phyloP scores from a whole-genome alignment of 2,888 invertebrate species.

The Hydrotaea diabolus region DNA sequence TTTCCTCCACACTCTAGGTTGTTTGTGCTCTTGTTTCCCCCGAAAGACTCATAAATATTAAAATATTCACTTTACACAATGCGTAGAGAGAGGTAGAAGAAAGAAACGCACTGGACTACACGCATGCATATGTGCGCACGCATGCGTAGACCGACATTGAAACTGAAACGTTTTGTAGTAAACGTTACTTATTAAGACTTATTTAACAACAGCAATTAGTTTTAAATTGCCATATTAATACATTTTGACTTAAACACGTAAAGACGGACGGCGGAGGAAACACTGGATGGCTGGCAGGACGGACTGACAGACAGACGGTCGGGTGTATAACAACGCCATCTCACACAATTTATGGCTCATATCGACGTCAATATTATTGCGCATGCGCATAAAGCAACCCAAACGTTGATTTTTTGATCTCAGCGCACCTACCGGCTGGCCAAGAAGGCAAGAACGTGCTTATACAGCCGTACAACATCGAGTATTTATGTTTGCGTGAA shows the following conservation, averaged over 20 bases:
- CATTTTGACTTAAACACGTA: slow-evolving; percentile 62
- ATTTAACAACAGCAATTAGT: slow-evolving; percentile 68
- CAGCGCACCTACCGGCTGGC: slow-evolving; percentile 6
- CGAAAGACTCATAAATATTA: slow-evolving; percentile 13
- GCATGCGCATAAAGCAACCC: slow-evolving; percentile 61
- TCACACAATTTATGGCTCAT: slow-evolving; percentile 64
- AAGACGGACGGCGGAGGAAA: slow-evolving; percentile 18
- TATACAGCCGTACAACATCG: background rate
- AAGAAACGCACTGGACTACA: background rate
- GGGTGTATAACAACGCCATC: slow-evolving; percentile 33
- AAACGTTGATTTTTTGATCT: slow-evolving; percentile 24
- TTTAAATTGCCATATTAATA: slow-evolving; percentile 67
- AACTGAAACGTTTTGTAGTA: slow-evolving; percentile 37
- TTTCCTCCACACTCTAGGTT: background rate
- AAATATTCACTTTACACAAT: slow-evolving; percentile 33
- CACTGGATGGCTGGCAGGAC: background rate
- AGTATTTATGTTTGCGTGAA: too few species aligned
- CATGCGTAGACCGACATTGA: background rate
- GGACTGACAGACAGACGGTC: slow-evolving; percentile 1
- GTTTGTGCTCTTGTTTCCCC: background rate
- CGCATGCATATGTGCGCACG: background rate
- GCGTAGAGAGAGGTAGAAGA: background rate
- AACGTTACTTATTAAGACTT: slow-evolving; percentile 66
- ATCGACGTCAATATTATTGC: slow-evolving; percentile 65
- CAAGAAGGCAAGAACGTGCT: background rate